Conservation (phyloP, 2,113 vertebrate genomes). For the Semicossyphus pulcher region DNA sequence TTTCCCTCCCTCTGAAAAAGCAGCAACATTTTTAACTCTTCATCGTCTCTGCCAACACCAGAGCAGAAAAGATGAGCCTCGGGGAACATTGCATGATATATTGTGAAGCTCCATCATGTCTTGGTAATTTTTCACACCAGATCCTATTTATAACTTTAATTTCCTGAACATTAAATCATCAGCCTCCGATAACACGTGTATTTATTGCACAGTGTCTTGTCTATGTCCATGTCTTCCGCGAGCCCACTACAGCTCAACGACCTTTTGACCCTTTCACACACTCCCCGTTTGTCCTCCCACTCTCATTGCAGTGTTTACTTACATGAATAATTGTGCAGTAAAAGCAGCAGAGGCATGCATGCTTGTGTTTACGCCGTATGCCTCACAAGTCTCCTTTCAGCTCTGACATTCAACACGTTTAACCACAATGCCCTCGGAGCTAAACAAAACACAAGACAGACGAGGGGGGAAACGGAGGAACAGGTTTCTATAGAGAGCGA, state of each 20-base stretch:
- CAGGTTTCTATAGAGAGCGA: constrained; percentile 24
- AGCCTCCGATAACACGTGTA: constrained; percentile 6
- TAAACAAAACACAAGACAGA: constrained; percentile 15
- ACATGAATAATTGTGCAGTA: constrained; percentile 21
- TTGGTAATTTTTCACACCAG: background rate
- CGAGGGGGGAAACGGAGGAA: constrained; percentile 11
- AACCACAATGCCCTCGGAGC: constrained; percentile 37
- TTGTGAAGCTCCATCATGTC: background rate
- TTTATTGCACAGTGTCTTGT: background rate
- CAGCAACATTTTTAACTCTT: constrained; percentile 22
- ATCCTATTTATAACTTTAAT: constrained; percentile 37
- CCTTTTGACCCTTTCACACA: constrained; percentile 17
- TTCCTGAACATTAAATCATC: constrained; percentile 38
- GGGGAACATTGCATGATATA: constrained; percentile 15
- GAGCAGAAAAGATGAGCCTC: constrained; percentile 40
- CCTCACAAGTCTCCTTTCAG: constrained; percentile 34
- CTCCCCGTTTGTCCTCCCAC: constrained; percentile 34
- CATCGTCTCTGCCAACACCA: constrained; percentile 30
- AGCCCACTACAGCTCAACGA: background rate
- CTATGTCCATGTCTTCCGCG: background rate
- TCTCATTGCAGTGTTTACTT: constrained; percentile 34
- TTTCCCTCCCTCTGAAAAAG: background rate
- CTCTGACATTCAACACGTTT: constrained; percentile 45
- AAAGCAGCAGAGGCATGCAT: background rate
- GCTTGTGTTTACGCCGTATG: constrained; percentile 35